Evolutionary conservation across 2,797 vertebrate species (phyloP), one percentile per base, ranked within the genome.

Genomic region (Silurus aristotelis): DNA sequence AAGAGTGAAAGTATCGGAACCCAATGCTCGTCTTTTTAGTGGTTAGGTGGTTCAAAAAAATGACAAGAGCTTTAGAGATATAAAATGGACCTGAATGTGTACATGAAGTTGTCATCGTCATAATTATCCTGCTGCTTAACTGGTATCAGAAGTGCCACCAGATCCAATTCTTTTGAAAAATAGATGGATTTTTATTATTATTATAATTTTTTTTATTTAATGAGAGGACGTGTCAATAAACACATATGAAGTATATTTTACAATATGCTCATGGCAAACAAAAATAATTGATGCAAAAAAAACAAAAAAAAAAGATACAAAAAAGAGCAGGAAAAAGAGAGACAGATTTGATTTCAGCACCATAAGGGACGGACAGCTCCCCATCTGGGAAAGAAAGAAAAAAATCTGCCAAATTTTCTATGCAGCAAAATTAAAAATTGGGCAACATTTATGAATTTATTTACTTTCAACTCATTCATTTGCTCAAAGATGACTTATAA

Each of bases 341-440:
- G 80, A 58, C 67, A 81, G 56, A 88, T 84, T 82, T 88, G 70
- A 72, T 87, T 88, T 88, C 71, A 71, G 76, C 82, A 86, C 81
- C 81, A 83, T 71, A 72, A 83, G 81, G 81, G 56, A 83, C 22
- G 81, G 81, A 83, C 81, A 83, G 81, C 81, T 83, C 81, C 81
- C 81, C 81, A 83, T 83, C 81, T 83, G 81, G 81, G 68, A 20
- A 31, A 27, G 6, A 25, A 73, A 14, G 5, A 73, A 25, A 75
- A 55, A 70, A 58, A 61, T 7, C 80, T n/a, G 22, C 22, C 55
- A 73, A 63, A 63, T 61, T 20, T 73, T 58, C 22, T 12, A 73
- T 48, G 82, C 82, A 73, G 82, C 31, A 46, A 72, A 73, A 43
- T 8, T 38, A 9, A 6, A 64, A 38, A 77, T 77, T 13, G 22